phyloP scores from a whole-genome alignment of 2,797 vertebrate genomes.

The Neopelma chrysocephalum region DNA sequence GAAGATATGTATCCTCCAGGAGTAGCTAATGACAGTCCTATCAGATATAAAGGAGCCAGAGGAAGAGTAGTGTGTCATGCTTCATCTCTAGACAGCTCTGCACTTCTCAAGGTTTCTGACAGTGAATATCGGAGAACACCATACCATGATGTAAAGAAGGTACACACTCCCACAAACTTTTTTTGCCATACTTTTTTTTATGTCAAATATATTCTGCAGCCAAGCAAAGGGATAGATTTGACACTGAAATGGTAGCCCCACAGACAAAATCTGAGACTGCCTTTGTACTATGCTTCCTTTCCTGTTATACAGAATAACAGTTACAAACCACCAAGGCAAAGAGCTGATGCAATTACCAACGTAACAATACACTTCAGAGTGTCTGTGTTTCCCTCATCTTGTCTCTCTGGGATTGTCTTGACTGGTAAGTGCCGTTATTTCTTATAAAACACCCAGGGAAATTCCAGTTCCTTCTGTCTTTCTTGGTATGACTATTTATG shows the following conservation, averaged over 20 bases:
- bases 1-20: neutral
- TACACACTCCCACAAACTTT: neutral
- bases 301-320: neutral
- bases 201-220: neutral
- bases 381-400: neutral
- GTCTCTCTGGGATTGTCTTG: neutral
- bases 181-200: neutral
- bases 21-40: neutral
- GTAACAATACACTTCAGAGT: neutral
- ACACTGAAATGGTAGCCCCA: neutral
- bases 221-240: neutral
- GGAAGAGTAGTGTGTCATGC: neutral
- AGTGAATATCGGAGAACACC: neutral
- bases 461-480: neutral
- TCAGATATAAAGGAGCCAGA: neutral
- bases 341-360: neutral
- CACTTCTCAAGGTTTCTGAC: neutral
- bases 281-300: neutral
- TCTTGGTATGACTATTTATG: neutral
- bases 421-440: neutral
- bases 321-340: conserved; percentile 14
- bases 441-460: conserved; percentile 8
- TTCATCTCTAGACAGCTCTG: neutral
- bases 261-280: neutral
- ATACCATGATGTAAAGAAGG: neutral